Evolutionary conservation across 2,888 invertebrate genomes (phyloP).

Genomic region (Nephrotoma guestfalica): DNA sequence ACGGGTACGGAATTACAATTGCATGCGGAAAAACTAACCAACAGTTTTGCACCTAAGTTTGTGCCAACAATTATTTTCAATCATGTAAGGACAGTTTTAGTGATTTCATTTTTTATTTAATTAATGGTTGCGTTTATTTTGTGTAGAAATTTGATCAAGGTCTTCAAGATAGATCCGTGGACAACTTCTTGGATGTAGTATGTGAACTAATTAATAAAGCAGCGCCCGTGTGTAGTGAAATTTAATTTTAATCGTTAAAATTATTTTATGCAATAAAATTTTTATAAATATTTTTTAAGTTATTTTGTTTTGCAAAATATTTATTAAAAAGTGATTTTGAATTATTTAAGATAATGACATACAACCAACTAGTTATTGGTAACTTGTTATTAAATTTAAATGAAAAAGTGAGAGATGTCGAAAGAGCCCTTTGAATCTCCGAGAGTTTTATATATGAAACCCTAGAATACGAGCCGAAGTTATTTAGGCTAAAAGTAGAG

Average conservation of each 20-base stretch:
- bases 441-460: too few species aligned
- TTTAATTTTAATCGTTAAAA: background rate
- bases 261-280: too few species aligned
- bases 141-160: constrained; percentile 29
- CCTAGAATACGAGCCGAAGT: too few species aligned
- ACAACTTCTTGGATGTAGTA: constrained; percentile 30
- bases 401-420: too few species aligned
- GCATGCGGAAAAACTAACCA: constrained; percentile 34
- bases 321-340: too few species aligned
- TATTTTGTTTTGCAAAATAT: too few species aligned
- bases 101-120: constrained; percentile 5
- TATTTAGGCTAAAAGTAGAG: too few species aligned
- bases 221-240: constrained; percentile 7
- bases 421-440: too few species aligned
- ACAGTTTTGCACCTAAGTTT: constrained; percentile 27
- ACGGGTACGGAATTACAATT: constrained; percentile 34
- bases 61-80: constrained; percentile 39
- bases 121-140: constrained; percentile 5
- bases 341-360: too few species aligned
- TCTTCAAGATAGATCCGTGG: constrained; percentile 31
- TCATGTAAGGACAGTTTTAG: constrained; percentile 25
- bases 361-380: too few species aligned
- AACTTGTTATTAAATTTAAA: too few species aligned
- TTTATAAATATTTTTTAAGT: too few species aligned
- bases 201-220: constrained; percentile 20